These are phyloP conservation scores for Rhynchophorus ferrugineus DNA, from an alignment of 1,140 invertebrate species.

Conservation along the genomic window DNA sequence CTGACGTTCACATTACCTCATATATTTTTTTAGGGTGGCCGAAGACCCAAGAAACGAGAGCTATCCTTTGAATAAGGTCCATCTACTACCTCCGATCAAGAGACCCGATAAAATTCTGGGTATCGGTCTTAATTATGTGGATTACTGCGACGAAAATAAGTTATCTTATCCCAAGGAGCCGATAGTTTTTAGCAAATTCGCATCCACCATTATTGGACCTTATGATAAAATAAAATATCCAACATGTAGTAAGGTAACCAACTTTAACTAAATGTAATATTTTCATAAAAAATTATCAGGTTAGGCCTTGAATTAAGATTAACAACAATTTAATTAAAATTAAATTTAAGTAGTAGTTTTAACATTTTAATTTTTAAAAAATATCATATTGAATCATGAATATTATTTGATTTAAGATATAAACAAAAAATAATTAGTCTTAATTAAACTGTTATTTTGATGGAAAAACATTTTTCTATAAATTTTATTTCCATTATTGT, in stretches of 20 bases:
- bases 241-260: slow-evolving; percentile 20
- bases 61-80: slow-evolving; percentile 18
- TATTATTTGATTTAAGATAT: no score
- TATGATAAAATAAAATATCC: slow-evolving; percentile 25
- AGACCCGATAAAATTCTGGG: slow-evolving; percentile 29
- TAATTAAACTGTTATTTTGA: no score
- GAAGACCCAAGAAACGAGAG: slow-evolving; percentile 12
- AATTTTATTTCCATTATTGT: no score
- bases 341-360: no score
- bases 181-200: slow-evolving; percentile 28
- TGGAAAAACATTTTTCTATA: no score
- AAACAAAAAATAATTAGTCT: no score
- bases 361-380: no score
- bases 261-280: no score
- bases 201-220: slow-evolving; percentile 29
- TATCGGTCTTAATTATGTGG: slow-evolving; percentile 25
- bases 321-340: no score
- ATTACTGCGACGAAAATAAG: slow-evolving; percentile 26
- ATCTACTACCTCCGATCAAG: slow-evolving; percentile 25
- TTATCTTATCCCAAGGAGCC: slow-evolving; percentile 21
- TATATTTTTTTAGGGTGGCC: slow-evolving; percentile 21
- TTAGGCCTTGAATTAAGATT: no score
- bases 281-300: no score
- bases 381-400: no score
- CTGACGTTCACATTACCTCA: not conserved